Base-by-base conservation (phyloP, 2,888 invertebrate genomes). In the Platycnemis pennipes region DNA sequence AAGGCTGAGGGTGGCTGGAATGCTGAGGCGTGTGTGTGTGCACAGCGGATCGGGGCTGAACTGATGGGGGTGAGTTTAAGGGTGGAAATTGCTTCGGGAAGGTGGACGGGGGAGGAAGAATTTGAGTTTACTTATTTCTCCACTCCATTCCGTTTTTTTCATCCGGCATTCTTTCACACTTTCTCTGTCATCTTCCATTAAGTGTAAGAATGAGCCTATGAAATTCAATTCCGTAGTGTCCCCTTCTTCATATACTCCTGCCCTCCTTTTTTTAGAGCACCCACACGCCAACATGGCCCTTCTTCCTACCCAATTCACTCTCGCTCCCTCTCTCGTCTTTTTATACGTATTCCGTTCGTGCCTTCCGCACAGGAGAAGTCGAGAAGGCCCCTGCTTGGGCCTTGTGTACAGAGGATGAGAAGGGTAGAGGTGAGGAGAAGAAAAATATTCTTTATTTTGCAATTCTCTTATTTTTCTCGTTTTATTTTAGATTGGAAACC, bases 181-280 rank as follows among this genome's bases (percentile, higher is more conserved):
- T 89, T 53, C 37, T 42, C 56, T 89, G 53, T 89, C 89, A 89
- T 89, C 56, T 56, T 89, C 89, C 89, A 89, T 89, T 56, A 89
- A 89, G 53, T 37, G 37, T 19, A 56, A 89, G 56, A 56, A 56
- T 56, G 56, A 31, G 46, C 22, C 89, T 53, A 56, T 89, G 56
- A 56, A 56, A 89, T 89, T 53, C 31, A 89, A 89, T 89, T 89
- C 37, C 86, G 19, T 16, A 42, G 42, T 89, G 56, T 22, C 88
- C 46, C n/a, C 31, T 46, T 88, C 46, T 13, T 19, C n/a, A 46
- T 46, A 49, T 44, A 26, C 42, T 87, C 26, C 87, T n/a, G 16
- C 22, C 88, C 16, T 26, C 16, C 16, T 42, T 44, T 42, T 42
- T 53, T 53, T 53, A 16, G 19, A 53, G 53, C 53, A 16, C 53